Evolutionary conservation across 1,140 invertebrate genomes (phyloP).

Genomic region (Listronotus oregonensis): DNA sequence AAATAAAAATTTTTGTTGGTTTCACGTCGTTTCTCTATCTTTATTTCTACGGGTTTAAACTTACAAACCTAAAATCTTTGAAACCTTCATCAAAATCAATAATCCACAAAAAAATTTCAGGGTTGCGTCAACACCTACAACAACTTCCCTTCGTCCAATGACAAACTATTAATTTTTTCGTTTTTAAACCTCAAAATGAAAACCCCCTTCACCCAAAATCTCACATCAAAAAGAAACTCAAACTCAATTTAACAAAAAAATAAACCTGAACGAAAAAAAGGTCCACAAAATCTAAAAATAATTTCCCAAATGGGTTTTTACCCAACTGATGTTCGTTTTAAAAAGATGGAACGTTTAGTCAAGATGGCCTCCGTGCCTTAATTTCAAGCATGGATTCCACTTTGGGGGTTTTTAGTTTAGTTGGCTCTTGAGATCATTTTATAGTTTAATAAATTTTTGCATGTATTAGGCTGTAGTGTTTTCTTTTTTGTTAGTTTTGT

Average conservation of each 20-base stretch:
- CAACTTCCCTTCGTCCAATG: no score
- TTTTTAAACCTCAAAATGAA: constrained; percentile 27
- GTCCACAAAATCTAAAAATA: constrained; percentile 40
- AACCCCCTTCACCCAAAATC: constrained; percentile 38
- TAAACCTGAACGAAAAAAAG: constrained; percentile 36
- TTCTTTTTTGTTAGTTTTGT: background rate
- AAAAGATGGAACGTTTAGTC: constrained; percentile 43
- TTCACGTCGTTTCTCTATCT: no score
- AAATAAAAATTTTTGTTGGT: no score
- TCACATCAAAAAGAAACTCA: constrained; percentile 32
- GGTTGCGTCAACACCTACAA: no score
- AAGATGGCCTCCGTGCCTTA: constrained; percentile 46
- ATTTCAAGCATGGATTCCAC: constrained; percentile 18
- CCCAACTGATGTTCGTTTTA: constrained; percentile 28
- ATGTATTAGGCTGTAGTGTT: background rate
- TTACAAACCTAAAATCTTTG: no score
- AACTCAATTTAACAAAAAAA: constrained; percentile 32
- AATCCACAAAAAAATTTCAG: no score
- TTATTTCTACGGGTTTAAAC: no score
- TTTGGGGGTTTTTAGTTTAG: constrained; percentile 11
- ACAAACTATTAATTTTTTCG: constrained; percentile 25
- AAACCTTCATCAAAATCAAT: no score
- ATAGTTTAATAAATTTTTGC: background rate
- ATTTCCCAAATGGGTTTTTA: constrained; percentile 33
- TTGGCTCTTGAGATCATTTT: background rate